Percentiles rank a stretch among this genome's conserved stretches.
phyloP scores from a whole-genome alignment of 2,797 vertebrate genomes.

The Hypotaenidia philippensis region DNA sequence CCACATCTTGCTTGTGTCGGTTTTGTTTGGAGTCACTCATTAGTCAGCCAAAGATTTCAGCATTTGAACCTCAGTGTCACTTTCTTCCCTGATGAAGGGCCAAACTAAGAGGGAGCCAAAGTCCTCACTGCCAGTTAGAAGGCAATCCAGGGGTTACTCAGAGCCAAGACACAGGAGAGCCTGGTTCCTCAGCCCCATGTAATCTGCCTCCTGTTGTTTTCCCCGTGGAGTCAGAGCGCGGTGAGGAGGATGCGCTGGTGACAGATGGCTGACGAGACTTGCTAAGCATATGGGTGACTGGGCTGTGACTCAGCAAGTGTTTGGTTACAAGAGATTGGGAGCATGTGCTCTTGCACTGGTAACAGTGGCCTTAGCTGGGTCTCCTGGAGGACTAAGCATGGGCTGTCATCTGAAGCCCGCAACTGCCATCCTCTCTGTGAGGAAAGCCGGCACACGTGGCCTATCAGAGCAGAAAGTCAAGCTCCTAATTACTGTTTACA shows the following conservation, averaged over 20 bases:
- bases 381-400: background rate
- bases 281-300: conserved; percentile 43
- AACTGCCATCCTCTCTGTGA: background rate
- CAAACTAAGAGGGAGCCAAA: conserved; percentile 6
- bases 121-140: background rate
- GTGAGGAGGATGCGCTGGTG: conserved; percentile 72
- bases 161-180: background rate
- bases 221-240: conserved; percentile 19
- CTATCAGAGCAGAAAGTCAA: background rate
- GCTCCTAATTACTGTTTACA: conserved; percentile 36
- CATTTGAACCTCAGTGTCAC: background rate
- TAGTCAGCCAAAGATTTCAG: conserved; percentile 33
- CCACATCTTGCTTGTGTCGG: background rate
- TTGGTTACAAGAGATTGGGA: conserved; percentile 38
- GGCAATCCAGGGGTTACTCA: conserved; percentile 41
- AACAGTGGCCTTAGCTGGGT: background rate
- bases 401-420: background rate
- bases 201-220: conserved; percentile 63
- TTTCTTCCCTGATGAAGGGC: conserved; percentile 45
- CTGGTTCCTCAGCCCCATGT: background rate
- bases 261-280: conserved; percentile 57
- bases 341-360: conserved; percentile 23
- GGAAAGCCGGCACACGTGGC: background rate
- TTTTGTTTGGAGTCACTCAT: conserved; percentile 6
- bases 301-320: conserved; percentile 72